Percentiles rank a stretch among this genome's conserved stretches.
Conservation (phyloP, 2,113 vertebrate genomes). For the Emydocephalus ijimae region DNA sequence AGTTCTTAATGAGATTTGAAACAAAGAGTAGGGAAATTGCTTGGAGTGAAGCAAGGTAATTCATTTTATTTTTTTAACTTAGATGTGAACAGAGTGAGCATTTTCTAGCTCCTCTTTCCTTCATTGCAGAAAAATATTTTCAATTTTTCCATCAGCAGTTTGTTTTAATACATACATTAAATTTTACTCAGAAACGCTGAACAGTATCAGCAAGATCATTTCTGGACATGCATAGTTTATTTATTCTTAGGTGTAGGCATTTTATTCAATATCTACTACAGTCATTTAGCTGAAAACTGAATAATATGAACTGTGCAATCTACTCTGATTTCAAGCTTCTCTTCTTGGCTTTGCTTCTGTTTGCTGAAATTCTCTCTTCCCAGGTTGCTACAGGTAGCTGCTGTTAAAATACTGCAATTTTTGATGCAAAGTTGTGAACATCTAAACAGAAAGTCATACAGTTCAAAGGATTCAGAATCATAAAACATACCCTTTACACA, state of each 20-base stretch:
- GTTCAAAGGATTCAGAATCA: not conserved
- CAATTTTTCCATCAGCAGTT: constrained; percentile 18
- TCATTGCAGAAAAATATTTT: constrained; percentile 39
- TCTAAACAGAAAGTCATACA: not conserved
- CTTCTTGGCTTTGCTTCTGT: not conserved
- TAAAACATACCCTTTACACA: not conserved
- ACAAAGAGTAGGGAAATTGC: constrained; percentile 22
- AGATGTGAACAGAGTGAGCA: constrained; percentile 2
- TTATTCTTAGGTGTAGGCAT: not conserved
- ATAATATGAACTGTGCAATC: not conserved
- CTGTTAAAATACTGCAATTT: not conserved
- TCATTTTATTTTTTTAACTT: not conserved
- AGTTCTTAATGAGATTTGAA: constrained; percentile 37
- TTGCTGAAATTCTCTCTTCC: not conserved
- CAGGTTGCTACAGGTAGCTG: not conserved
- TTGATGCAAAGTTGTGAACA: not conserved
- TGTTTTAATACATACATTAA: not conserved
- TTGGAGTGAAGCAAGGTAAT: constrained; percentile 23
- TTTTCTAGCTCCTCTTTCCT: constrained; percentile 40
- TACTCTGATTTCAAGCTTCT: not conserved
- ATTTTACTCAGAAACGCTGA: not conserved
- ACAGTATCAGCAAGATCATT: not conserved
- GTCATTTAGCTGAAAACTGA: not conserved
- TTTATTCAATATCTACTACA: not conserved
- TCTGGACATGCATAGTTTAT: not conserved